Evolutionary conservation across 2,113 vertebrate species (phyloP), one percentile per base, ranked within the genome.

Genomic region (Albula goreensis): DNA sequence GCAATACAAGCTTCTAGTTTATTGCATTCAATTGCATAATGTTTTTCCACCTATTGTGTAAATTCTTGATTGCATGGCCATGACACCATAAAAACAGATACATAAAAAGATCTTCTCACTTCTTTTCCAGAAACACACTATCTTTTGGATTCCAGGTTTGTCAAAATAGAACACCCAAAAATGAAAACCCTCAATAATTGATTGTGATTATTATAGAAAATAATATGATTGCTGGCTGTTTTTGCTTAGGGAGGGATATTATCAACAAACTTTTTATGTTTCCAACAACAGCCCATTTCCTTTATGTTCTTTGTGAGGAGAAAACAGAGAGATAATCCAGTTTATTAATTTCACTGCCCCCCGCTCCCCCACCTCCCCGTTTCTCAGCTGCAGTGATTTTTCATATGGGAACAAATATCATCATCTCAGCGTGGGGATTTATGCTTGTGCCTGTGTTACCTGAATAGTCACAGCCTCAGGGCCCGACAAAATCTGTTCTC

Each of bases 321-420:
- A 31, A 74, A 74, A 19, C n/a, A 74, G 8, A 25, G 41, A 79
- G 11, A 70, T 15, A 79, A 31, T 31, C 11, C 41, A 48, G 78
- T 79, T 81, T 53, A 81, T 53, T 53, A 53, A 53, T 80, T 19
- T 80, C 13, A 19, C 41, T 80, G n/a, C 49, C 78, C 41, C 15
- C 49, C 48, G 15, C 10, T 48, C 10, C 78, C 10, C 48, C 48
- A 6, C 53, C 53, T 56, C 60, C 22, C 19, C 6, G 63, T 57
- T 56, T 50, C 41, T 66, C 57, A 22, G 60, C 13, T 83, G 41
- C 57, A 13, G 57, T 12, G 41, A n/a, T 82, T 82, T 51, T 82
- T 83, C 82, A 83, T 83, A 70, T 70, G 31, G 56, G 57, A 83
- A 60, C 17, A 83, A 70, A 22, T 48, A 53, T 13, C 51, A 31